Percentiles rank a stretch among this genome's conserved stretches.
Evolutionary conservation across 2,797 vertebrate genomes (phyloP).

Genomic region (Microctenopoma stevenorrisi): DNA sequence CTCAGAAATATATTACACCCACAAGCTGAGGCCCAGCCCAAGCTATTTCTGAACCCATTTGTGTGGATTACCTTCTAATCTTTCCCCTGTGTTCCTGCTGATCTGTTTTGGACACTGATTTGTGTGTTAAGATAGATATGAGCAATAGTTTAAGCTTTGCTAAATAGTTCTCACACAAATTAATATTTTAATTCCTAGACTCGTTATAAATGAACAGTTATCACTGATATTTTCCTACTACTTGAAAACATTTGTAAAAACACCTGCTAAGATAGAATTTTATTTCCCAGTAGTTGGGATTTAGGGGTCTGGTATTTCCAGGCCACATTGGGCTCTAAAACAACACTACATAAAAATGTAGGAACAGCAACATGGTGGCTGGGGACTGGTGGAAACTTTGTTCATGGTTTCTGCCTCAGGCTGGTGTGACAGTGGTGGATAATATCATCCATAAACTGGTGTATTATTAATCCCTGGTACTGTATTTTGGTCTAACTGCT

Average conservation of each 20-base stretch:
- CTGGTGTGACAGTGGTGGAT: not conserved
- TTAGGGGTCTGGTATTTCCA: not conserved
- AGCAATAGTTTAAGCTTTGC: not conserved
- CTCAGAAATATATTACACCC: not conserved
- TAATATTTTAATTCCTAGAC: too few relatives aligned
- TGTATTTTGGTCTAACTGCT: not conserved
- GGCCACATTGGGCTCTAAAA: not conserved
- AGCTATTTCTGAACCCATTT: not conserved
- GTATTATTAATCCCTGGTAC: too few relatives aligned
- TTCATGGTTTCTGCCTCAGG: not conserved
- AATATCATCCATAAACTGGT: not conserved
- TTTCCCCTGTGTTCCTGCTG: too few relatives aligned
- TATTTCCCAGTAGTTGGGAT: not conserved
- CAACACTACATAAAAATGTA: not conserved
- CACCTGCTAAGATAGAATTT: too few relatives aligned
- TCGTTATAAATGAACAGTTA: too few relatives aligned
- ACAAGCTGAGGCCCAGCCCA: not conserved
- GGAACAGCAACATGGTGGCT: not conserved
- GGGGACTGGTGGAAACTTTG: not conserved
- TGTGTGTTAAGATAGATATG: not conserved
- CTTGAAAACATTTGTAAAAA: too few relatives aligned
- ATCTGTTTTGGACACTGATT: too few relatives aligned
- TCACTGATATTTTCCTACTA: too few relatives aligned
- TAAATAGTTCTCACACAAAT: too few relatives aligned
- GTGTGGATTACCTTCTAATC: too few relatives aligned